phyloP scores from a whole-genome alignment of 2,797 vertebrate genomes.

The Crocodylus rhombifer region DNA sequence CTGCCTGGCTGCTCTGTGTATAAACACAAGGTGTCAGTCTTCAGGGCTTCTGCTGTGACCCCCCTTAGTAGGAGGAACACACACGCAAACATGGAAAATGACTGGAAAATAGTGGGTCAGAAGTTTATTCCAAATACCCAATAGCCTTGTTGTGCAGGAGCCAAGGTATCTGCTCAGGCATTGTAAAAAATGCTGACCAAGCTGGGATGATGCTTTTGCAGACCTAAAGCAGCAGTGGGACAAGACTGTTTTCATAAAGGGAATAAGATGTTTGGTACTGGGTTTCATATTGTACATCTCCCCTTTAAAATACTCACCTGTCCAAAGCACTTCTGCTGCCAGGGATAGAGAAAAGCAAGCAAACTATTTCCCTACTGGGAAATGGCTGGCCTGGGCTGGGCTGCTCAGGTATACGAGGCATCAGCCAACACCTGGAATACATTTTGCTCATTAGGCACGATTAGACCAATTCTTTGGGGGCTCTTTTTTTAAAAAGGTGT shows the following conservation, averaged over 20 bases:
- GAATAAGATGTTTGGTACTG: conserved; percentile 50
- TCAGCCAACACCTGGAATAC: conserved; percentile 3
- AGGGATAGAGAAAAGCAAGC: conserved; percentile 44
- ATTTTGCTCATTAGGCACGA: conserved; percentile 62
- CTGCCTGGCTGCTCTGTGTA: background rate
- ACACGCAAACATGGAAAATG: background rate
- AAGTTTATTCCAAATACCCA: background rate
- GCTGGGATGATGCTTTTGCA: background rate
- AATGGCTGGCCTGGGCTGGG: background rate
- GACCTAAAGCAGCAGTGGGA: conserved; percentile 1
- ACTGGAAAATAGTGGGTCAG: background rate
- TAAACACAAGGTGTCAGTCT: conserved; percentile 13
- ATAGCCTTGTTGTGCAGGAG: background rate
- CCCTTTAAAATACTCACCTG: conserved; percentile 45
- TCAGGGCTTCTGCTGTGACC: conserved; percentile 8
- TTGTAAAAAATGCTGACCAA: background rate
- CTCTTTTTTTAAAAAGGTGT: conserved; percentile 63
- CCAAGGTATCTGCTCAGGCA: background rate
- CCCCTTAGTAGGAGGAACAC: background rate
- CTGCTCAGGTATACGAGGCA: conserved; percentile 57
- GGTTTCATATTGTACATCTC: conserved; percentile 49
- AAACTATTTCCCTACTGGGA: conserved; percentile 62
- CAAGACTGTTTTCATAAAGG: conserved; percentile 38
- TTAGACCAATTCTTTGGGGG: conserved; percentile 52
- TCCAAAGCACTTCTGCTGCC: conserved; percentile 59